These are phyloP conservation scores for Lanius ludovicianus DNA, from an alignment of 2,113 vertebrate species.

Conservation along the genomic window DNA sequence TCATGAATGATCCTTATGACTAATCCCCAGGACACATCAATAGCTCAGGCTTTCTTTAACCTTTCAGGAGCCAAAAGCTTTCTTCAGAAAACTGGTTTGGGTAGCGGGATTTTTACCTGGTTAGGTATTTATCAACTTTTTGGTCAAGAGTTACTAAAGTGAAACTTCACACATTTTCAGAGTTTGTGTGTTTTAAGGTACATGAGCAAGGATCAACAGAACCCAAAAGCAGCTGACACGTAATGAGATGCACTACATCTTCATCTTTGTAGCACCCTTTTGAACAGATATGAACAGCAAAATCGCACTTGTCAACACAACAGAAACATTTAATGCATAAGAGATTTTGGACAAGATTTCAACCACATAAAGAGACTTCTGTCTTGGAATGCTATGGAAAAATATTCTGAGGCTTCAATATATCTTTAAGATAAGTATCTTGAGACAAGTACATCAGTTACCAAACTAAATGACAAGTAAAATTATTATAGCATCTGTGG, in stretches of 20 bases:
- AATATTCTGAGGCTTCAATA: conserved; percentile 14
- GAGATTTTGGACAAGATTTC: conserved; percentile 7
- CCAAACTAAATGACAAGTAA: not conserved
- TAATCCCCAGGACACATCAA: not conserved
- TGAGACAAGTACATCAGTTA: conserved; percentile 12
- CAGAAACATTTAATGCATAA: not conserved
- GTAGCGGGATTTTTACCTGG: not conserved
- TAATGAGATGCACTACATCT: not conserved
- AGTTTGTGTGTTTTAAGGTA: not conserved
- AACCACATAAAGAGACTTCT: not conserved
- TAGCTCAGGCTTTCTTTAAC: not conserved
- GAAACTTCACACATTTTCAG: not conserved
- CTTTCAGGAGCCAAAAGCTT: not conserved
- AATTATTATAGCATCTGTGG: not conserved
- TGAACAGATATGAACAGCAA: not conserved
- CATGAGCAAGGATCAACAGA: not conserved
- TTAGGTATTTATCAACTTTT: not conserved
- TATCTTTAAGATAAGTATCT: conserved; percentile 13
- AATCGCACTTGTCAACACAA: not conserved
- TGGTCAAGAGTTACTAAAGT: not conserved
- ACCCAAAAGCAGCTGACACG: not conserved
- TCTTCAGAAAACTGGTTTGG: not conserved
- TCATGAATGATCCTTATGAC: not conserved
- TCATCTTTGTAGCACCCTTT: not conserved
- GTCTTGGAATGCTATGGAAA: conserved; percentile 10